phyloP scores from a whole-genome alignment of 1,140 invertebrate species.

The Drosophila virilis region DNA sequence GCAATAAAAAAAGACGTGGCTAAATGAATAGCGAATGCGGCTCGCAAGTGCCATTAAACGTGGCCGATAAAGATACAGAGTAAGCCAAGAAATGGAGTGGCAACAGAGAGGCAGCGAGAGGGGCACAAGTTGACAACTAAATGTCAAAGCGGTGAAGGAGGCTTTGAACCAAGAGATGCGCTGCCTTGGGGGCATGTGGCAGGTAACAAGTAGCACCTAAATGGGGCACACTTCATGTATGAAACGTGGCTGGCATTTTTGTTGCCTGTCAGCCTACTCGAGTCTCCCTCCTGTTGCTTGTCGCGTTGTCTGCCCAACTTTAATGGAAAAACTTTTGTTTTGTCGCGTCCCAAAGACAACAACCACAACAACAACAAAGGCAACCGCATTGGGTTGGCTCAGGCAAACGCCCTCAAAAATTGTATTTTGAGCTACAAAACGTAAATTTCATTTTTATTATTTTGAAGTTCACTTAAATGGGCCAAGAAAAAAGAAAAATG shows the following conservation, averaged over 20 bases:
- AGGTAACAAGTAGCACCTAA: slow-evolving; percentile 78
- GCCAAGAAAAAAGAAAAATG: slow-evolving; percentile 10
- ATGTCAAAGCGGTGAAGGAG: slow-evolving; percentile 21
- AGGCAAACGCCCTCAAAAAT: slow-evolving; percentile 25
- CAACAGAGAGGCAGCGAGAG: background rate
- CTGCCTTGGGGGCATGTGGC: slow-evolving; percentile 30
- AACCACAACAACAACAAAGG: slow-evolving; percentile 22
- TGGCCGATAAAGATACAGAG: slow-evolving; percentile 33
- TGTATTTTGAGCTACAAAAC: slow-evolving; percentile 39
- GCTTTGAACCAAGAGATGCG: slow-evolving; percentile 27
- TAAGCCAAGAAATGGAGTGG: background rate
- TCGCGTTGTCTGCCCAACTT: slow-evolving; percentile 62
- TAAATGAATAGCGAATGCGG: slow-evolving; percentile 66
- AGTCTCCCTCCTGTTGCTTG: slow-evolving; percentile 7
- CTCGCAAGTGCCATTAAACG: slow-evolving; percentile 68
- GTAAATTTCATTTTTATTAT: slow-evolving; percentile 70
- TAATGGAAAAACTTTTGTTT: slow-evolving; percentile 83
- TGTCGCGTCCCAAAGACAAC: slow-evolving; percentile 53
- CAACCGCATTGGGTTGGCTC: slow-evolving; percentile 3
- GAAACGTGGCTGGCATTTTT: slow-evolving; percentile 31
- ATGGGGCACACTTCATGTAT: slow-evolving; percentile 60
- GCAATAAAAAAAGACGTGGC: slow-evolving; percentile 47
- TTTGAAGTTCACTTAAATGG: slow-evolving; percentile 43
- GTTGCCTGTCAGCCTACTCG: slow-evolving; percentile 8
- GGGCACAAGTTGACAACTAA: slow-evolving; percentile 11